Percentiles rank a stretch among this genome's conserved stretches.
Conservation (phyloP, 2,888 invertebrate genomes). For the Pharmacophagus antenor region DNA sequence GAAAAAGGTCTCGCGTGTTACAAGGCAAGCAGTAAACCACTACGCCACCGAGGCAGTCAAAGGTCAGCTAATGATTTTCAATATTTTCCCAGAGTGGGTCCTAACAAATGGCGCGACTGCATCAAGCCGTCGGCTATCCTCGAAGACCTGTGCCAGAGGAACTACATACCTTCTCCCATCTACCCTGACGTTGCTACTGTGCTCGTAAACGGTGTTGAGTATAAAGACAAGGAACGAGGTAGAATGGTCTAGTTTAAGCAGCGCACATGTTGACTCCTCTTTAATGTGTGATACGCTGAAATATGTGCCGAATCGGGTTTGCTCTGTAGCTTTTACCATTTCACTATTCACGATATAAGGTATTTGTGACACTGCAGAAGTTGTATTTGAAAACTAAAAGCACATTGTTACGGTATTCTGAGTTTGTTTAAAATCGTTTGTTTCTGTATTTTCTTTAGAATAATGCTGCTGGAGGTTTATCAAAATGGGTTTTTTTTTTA, state of each 20-base stretch:
- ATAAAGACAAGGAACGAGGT: conserved; percentile 48
- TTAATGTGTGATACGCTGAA: background rate
- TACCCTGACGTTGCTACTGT: conserved; percentile 52
- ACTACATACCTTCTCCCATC: conserved; percentile 68
- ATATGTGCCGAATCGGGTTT: background rate
- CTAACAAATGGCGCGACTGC: conserved; percentile 89
- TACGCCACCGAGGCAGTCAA: background rate
- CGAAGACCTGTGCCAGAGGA: conserved; percentile 84
- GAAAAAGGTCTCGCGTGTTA: no score
- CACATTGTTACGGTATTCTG: no score
- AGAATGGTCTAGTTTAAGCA: conserved; percentile 25
- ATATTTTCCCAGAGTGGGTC: conserved; percentile 72
- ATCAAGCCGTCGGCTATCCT: conserved; percentile 87
- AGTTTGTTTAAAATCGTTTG: no score
- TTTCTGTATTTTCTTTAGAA: no score
- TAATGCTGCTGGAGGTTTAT: no score
- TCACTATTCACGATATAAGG: background rate
- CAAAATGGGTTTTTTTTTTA: no score
- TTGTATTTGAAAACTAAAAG: no score
- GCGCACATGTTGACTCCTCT: background rate
- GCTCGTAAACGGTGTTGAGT: conserved; percentile 58
- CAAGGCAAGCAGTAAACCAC: no score
- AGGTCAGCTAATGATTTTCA: background rate
- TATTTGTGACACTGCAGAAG: no score
- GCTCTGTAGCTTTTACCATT: background rate